Percentiles rank a stretch among this genome's conserved stretches.
These are phyloP conservation scores for Coenonympha arcania DNA, from an alignment of 2,888 invertebrate genomes.

Conservation along the genomic window DNA sequence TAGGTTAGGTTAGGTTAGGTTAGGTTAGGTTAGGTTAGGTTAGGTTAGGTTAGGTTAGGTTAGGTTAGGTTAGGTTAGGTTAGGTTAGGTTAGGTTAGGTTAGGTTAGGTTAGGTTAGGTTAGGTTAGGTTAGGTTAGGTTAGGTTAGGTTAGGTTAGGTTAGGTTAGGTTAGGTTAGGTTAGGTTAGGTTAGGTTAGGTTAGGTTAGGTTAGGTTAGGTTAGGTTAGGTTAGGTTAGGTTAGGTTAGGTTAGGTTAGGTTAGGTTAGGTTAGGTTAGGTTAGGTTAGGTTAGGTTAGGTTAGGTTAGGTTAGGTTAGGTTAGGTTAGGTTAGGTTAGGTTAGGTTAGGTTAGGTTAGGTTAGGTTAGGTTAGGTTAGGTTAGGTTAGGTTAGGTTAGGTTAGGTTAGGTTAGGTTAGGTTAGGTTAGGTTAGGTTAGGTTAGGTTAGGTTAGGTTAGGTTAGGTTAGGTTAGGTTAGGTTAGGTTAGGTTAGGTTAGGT, in stretches of 20 bases:
- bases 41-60: not conserved
- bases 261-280: not conserved
- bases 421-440: not conserved
- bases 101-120: not conserved
- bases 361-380: not conserved
- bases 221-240: not conserved
- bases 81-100: not conserved
- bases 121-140: not conserved
- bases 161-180: not conserved
- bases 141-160: not conserved
- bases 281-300: not conserved
- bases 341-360: not conserved
- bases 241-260: not conserved
- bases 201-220: not conserved
- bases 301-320: not conserved
- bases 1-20: slow-evolving; percentile 24
- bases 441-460: not conserved
- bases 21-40: not conserved
- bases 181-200: not conserved
- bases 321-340: not conserved
- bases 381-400: not conserved
- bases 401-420: not conserved
- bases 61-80: not conserved
- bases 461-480: not conserved
- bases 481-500: slow-evolving; percentile 16